Evolutionary conservation across 2,888 invertebrate genomes (phyloP), one percentile per base, ranked within the genome.

Genomic region (Labia minor): DNA sequence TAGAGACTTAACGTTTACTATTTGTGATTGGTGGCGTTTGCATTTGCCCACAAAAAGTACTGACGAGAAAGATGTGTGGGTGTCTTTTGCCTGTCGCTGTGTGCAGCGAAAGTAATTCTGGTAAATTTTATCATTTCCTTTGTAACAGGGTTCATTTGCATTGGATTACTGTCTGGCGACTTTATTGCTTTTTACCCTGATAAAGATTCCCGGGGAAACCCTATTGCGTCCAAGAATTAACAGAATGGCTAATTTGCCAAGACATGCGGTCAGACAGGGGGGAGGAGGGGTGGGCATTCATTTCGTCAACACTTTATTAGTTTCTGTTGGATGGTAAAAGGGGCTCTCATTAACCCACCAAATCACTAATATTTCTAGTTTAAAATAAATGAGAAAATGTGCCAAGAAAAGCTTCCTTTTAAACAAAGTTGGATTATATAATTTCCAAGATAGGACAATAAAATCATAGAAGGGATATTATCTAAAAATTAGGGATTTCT

Each of bases 161-260:
- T 49, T 49, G 49, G 49, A 49, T 49, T 49, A 49, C 49, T 49
- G 49, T 49, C n/a, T 16, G 49, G 49, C 49, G 49, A 49, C 49
- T 49, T 49, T 49, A 49, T 49, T 49, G 49, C 49, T 49, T 49
- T 49, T 49, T 49, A 26, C 49, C 49, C 49, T 49, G 49, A 49
- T 49, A 49, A 49, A 49, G 49, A 49, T 49, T 49, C 49, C n/a
- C n/a, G 49, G 49, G n/a, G 49, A 16, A 16, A 49, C 49, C 16
- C 49, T 16, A 49, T 49, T 49, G 14, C 49, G 49, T 16, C 49
- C 49, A 49, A 49, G 49, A 49, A 49, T 49, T 49, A 49, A 49
- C 49, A 49, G 49, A 49, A 49, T 49, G 49, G 49, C 49, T 49
- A 49, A 49, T 49, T 49, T 49, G 49, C 49, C 49, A 49, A 49